Evolutionary conservation across 2,113 vertebrate species (phyloP).

Genomic region (Equus quagga): DNA sequence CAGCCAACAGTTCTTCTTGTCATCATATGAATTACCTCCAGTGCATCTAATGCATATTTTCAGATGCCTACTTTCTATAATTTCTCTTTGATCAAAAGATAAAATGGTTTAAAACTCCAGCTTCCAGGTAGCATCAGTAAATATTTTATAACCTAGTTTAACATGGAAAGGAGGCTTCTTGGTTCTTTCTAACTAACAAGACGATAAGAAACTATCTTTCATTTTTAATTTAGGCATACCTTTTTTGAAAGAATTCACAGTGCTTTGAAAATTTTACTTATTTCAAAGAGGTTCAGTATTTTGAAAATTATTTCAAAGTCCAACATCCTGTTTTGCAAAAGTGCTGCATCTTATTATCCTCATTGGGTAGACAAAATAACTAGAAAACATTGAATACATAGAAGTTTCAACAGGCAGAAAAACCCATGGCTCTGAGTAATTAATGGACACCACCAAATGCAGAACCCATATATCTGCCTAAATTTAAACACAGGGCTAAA

Average conservation of each 20-base stretch:
- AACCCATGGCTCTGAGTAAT: neutral
- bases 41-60: neutral
- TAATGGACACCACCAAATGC: neutral
- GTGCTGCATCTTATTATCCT: neutral
- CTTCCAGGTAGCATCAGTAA: conserved; percentile 11
- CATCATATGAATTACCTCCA: neutral
- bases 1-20: neutral
- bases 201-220: neutral
- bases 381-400: neutral
- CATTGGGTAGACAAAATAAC: neutral
- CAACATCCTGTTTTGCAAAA: neutral
- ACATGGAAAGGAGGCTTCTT: neutral
- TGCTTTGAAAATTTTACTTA: conserved; percentile 1
- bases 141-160: conserved; percentile 53
- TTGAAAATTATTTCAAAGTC: neutral
- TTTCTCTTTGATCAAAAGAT: conserved; percentile 37
- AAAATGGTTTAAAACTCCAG: neutral
- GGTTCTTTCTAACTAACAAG: neutral
- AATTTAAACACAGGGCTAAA: neutral
- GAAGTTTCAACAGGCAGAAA: neutral
- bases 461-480: neutral
- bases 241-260: neutral
- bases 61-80: neutral
- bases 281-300: neutral
- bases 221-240: neutral